Evolutionary conservation across 2,797 vertebrate genomes (phyloP).

Genomic region (Pipistrellus kuhlii): DNA sequence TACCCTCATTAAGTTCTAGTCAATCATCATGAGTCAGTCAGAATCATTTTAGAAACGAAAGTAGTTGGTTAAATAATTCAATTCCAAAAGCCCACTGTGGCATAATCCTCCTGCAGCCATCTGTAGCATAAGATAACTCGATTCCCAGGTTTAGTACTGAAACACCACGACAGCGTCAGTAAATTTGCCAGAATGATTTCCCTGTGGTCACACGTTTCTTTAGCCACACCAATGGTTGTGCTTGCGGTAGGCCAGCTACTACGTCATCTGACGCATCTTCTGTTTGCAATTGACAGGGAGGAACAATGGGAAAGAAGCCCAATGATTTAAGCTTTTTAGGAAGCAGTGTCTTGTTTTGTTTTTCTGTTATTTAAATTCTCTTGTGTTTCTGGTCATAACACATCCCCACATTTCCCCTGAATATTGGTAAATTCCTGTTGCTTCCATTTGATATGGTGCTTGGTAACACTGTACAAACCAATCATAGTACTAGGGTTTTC

Average conservation of each 20-base stretch:
- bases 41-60: conserved; percentile 74
- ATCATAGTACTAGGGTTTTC: not conserved
- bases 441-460: conserved; percentile 34
- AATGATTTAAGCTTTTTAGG: not conserved
- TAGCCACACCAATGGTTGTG: conserved; percentile 78
- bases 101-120: conserved; percentile 68
- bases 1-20: conserved; percentile 75
- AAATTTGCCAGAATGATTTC: conserved; percentile 80
- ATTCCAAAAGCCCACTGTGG: conserved; percentile 67
- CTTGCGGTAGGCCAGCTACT: conserved; percentile 53
- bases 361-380: conserved; percentile 12
- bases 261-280: conserved; percentile 4
- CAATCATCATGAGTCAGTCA: conserved; percentile 62
- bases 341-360: not conserved
- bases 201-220: conserved; percentile 77
- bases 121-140: conserved; percentile 73
- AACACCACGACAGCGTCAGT: conserved; percentile 54
- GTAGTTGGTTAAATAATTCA: conserved; percentile 75
- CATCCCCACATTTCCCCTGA: not conserved
- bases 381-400: not conserved
- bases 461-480: conserved; percentile 39
- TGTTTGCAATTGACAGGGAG: conserved; percentile 6
- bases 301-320: not conserved
- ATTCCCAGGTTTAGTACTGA: conserved; percentile 75
- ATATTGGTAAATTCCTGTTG: not conserved